Base-by-base conservation (phyloP, 2,888 invertebrate genomes). In the Drosophila yooni region DNA sequence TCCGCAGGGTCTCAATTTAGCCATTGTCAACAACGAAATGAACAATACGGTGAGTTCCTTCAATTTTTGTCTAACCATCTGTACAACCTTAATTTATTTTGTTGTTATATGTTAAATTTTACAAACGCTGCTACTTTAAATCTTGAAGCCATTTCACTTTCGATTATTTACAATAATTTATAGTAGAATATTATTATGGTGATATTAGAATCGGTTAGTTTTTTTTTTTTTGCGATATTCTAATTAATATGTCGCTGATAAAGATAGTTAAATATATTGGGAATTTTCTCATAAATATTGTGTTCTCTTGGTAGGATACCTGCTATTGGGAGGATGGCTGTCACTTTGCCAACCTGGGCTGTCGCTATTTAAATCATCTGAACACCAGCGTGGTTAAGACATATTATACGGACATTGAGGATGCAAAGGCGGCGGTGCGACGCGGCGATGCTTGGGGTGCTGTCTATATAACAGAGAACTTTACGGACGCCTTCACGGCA, bases 381-480 rank as follows among this genome's bases (percentile, higher is more conserved):
- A 95, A 96, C 90, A 95, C 96, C 84, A 96, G 96, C 75, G 96
- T 97, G 91, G 92, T 94, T 51, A 96, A 96, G 93, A 94, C 94
- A 48, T 95, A 95, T 93, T 97, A 96, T 93, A 94, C 94, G 18
- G 94, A 95, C 79, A 93, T 96, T 7, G 94, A 95, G 0, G 93
- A 94, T 0, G 98, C 98, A 0, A 94, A 96, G 67, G 92, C 94
- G 36, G 97, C 97, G 0, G 98, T 98, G 0, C 93, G 94, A 40
- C 93, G 93, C 2, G 98, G 98, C 0, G 94, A 96, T 31, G 96
- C 97, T 0, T 98, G 98, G 98, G 98, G 98, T 2, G 96, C 97
- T 11, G 92, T 98, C 8, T 96, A 96, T 91, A 97, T 99, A 89
- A 97, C 97, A 31, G 96, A 97, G 88, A 98, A 98, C 91, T 99